A percentile compares a stretch with the other conserved stretches of the same genome.
phyloP scores from a whole-genome alignment of 2,797 vertebrate species.

The Alca torda region DNA sequence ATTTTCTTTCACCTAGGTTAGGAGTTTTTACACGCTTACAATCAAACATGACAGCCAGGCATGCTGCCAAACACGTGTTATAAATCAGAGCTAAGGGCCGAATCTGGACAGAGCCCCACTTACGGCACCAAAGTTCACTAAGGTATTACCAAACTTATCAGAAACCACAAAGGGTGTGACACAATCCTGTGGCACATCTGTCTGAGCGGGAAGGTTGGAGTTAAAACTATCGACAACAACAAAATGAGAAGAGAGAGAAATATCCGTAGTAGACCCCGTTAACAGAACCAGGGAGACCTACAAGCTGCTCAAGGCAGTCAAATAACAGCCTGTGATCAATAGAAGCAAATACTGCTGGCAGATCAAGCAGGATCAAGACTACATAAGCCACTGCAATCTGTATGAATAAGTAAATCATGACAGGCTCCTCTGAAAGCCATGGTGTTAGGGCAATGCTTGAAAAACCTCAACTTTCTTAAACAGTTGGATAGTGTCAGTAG shows the following conservation, averaged over 20 bases:
- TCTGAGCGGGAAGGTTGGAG: background rate
- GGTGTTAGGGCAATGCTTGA: conserved; percentile 16
- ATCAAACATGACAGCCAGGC: background rate
- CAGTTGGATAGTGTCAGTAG: conserved; percentile 4
- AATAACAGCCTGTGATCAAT: conserved; percentile 65
- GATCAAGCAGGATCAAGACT: conserved; percentile 68
- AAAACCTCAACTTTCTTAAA: conserved; percentile 37
- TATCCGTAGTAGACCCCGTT: background rate
- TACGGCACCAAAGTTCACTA: background rate
- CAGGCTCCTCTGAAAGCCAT: conserved; percentile 42
- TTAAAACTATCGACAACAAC: conserved; percentile 7
- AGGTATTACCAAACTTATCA: background rate
- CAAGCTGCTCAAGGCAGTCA: conserved; percentile 63
- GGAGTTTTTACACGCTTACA: background rate
- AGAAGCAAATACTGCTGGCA: conserved; percentile 66
- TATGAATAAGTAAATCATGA: conserved; percentile 66
- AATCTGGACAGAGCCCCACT: background rate
- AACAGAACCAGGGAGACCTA: conserved; percentile 54
- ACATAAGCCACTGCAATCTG: conserved; percentile 66
- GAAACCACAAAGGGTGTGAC: background rate
- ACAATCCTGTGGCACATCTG: background rate
- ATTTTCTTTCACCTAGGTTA: background rate
- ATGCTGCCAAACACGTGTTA: background rate
- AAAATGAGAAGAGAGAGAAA: conserved; percentile 25
- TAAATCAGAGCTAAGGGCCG: background rate